Evolutionary conservation across 2,797 vertebrate species (phyloP), one percentile per base, ranked within the genome.

Genomic region (Gastrophryne carolinensis): DNA sequence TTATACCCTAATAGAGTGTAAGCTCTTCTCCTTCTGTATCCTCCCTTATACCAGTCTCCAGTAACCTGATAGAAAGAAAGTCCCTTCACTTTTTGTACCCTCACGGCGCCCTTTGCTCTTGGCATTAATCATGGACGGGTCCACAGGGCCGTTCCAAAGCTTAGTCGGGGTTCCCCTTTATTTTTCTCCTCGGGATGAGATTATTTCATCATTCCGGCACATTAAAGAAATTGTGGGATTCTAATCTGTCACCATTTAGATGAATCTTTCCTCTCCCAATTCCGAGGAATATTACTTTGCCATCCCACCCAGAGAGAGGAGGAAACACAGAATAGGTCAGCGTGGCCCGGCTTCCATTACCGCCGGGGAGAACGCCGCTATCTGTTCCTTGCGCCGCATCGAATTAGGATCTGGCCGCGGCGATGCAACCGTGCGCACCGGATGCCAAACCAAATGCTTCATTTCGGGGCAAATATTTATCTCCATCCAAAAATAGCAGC

Each of bases 241-340:
- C 24, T 17, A 54, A 65, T 41, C 35, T 19, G 50, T 53, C 35
- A 73, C 35, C 60, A 58, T 54, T 52, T 64, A 26, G 61, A 66
- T 74, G 66, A 66, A 66, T 57, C 19, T 54, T 10, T 67, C 58
- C 37, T 57, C 26, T 54, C 41, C 37, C 72, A 10, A 27, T 37
- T 52, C 50, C 50, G 72, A 35, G 37, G 62, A 74, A 67, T 66
- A 65, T 65, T 74, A 74, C 65, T 74, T 74, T 67, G 63, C 19
- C 57, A 21, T 67, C 66, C 67, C 58, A 62, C 29, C 72, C 9
- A 34, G 72, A 66, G 72, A 74, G 29, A 19, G 3, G 1, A 54
- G 58, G 50, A 58, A 58, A 74, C 54, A 74, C 41, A 66, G 67
- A 74, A 74, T 74, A 74, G 72, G 72, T 74, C 72, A 74, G 49